Base-by-base conservation (phyloP, 2,888 invertebrate species). In the Cacoxenus indagator region DNA sequence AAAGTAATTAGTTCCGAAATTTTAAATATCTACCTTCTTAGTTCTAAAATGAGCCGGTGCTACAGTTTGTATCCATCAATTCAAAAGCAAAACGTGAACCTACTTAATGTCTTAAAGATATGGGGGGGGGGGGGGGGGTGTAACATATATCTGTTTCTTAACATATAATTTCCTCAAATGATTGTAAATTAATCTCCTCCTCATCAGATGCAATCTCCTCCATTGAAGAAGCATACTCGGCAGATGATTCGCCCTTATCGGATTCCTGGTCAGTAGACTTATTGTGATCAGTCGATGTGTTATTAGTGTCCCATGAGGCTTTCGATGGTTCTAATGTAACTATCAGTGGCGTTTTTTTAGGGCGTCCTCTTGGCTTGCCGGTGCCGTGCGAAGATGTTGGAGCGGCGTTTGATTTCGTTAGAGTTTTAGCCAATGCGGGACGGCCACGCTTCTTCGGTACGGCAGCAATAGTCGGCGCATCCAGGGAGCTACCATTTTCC, bases 181-280 rank as follows among this genome's bases (percentile, higher is more conserved):
- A 14, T 43, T 8, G 43, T 43, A 43, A 9, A 9, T 14, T 43
- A 9, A 43, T 43, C 43, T 6, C 68, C 8, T 59, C n/a, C n/a
- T n/a, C n/a, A n/a, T n/a, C n/a, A n/a, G n/a, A n/a, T n/a, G n/a
- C n/a, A n/a, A n/a, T n/a, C n/a, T n/a, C 69, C 37, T 31, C 65
- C 9, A 67, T 31, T 5, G 69, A 71, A 0, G 68, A 54, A 4
- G 11, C 65, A 4, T 46, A 0, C 24, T 73, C 73, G 26, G 26
- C 48, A 19, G 51, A 27, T 11, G 75, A 68, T 17, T 78, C 77
- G 1, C 43, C 59, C 2, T 70, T 70, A 0, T 73, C 75, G 27
- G 31, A 72, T 43, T 72, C 64, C 1, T 65, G 68, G 4, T 55
- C 54, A 17, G n/a, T n/a, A n/a, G n/a, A n/a, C n/a, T n/a, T n/a